A percentile compares a stretch with the other conserved stretches of the same genome.
Conservation (phyloP, 1,140 invertebrate genomes). For the Magallana angulata region DNA sequence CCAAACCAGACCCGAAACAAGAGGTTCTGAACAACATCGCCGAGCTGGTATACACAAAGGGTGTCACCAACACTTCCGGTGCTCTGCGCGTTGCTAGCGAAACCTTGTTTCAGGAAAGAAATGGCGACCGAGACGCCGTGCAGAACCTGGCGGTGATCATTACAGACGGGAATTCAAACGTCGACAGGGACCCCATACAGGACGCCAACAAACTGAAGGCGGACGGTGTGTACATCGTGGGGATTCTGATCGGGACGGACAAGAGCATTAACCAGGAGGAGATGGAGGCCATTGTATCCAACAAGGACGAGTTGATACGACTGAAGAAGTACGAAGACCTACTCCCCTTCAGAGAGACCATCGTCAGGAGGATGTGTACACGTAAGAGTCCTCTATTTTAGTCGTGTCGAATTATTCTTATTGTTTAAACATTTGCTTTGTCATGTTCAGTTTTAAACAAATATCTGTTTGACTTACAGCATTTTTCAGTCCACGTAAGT, state of each 20-base stretch:
- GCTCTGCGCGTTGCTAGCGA: slow-evolving; percentile 9
- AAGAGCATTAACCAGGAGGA: slow-evolving; percentile 5
- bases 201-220: slow-evolving; percentile 36
- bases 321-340: slow-evolving; percentile 37
- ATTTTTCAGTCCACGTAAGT: neutral
- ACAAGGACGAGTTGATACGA: slow-evolving; percentile 1
- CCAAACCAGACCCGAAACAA: neutral
- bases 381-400: neutral
- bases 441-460: neutral
- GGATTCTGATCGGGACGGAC: slow-evolving; percentile 36
- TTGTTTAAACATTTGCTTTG: neutral
- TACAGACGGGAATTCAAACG: slow-evolving; percentile 54
- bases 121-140: slow-evolving; percentile 52
- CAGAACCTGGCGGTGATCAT: slow-evolving; percentile 47
- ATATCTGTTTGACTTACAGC: neutral
- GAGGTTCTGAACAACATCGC: slow-evolving; percentile 36
- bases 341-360: neutral
- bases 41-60: slow-evolving; percentile 40
- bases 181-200: slow-evolving; percentile 4
- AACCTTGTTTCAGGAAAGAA: slow-evolving; percentile 35
- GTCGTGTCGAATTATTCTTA: neutral
- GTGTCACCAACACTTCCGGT: slow-evolving; percentile 49
- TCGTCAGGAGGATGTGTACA: slow-evolving; percentile 43
- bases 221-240: slow-evolving; percentile 39
- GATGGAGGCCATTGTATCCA: neutral